A percentile compares a stretch with the other conserved stretches of the same genome.
These are phyloP conservation scores for Andrena bucephala DNA, from an alignment of 2,888 invertebrate species.

Conservation along the genomic window DNA sequence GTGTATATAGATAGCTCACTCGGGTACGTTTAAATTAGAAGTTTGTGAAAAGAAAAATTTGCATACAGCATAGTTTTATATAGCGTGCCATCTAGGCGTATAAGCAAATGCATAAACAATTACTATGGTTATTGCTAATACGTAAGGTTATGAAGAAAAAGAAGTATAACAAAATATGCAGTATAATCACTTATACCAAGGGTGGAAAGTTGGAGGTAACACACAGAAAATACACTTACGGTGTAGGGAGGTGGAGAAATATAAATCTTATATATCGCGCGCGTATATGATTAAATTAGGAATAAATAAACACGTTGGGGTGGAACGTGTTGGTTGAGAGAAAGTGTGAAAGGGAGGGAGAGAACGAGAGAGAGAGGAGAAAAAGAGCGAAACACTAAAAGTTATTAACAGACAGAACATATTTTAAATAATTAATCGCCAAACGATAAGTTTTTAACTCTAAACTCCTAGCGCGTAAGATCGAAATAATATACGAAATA, in stretches of 20 bases:
- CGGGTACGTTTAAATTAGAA: slow-evolving; percentile 54
- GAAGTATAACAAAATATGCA: slow-evolving; percentile 62
- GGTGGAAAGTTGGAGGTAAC: not conserved
- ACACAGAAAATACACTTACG: slow-evolving; percentile 33
- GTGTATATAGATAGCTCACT: slow-evolving; percentile 39
- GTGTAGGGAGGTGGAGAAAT: slow-evolving; percentile 44
- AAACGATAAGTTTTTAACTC: slow-evolving; percentile 83
- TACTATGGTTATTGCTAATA: slow-evolving; percentile 74
- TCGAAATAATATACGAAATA: slow-evolving; percentile 77
- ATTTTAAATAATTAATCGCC: slow-evolving; percentile 85
- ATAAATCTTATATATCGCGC: slow-evolving; percentile 71
- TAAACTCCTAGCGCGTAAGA: slow-evolving; percentile 80
- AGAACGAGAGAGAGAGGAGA: slow-evolving; percentile 40
- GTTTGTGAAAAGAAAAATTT: slow-evolving; percentile 68
- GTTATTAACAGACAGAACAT: slow-evolving; percentile 79
- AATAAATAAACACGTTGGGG: slow-evolving; percentile 53
- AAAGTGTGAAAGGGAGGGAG: slow-evolving; percentile 44
- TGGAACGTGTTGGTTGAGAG: slow-evolving; percentile 49
- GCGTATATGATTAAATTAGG: slow-evolving; percentile 68
- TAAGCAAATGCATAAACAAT: slow-evolving; percentile 78
- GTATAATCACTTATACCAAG: slow-evolving; percentile 59
- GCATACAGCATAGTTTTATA: slow-evolving; percentile 83
- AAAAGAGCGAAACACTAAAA: slow-evolving; percentile 51
- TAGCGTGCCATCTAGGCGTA: slow-evolving; percentile 80
- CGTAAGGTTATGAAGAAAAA: slow-evolving; percentile 71